These are phyloP conservation scores for Thunnus thynnus DNA, from an alignment of 2,113 vertebrate species.

Conservation along the genomic window DNA sequence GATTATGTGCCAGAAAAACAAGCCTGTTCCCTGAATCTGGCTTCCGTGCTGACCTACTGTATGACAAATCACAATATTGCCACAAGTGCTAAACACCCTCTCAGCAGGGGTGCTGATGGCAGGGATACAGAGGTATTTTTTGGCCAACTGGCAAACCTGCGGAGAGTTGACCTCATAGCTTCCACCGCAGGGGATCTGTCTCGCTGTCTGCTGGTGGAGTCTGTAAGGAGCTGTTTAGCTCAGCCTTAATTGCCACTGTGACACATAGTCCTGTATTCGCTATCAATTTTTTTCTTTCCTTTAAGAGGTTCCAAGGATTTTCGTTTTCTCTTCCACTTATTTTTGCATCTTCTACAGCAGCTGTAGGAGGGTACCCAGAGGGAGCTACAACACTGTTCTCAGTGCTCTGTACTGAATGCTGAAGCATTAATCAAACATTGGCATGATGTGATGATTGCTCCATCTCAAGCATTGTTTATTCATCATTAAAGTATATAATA, in stretches of 20 bases:
- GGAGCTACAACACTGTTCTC: conserved; percentile 43
- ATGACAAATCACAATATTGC: conserved; percentile 69
- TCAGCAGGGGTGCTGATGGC: conserved; percentile 64
- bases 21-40: conserved; percentile 43
- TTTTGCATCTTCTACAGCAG: conserved; percentile 42
- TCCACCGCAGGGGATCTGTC: conserved; percentile 60
- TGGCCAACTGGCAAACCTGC: conserved; percentile 65
- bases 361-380: conserved; percentile 27
- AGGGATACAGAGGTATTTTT: conserved; percentile 53
- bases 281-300: conserved; percentile 26
- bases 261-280: conserved; percentile 41
- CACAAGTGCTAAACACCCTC: conserved; percentile 67
- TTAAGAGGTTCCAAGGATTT: conserved; percentile 32
- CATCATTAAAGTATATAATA: background rate
- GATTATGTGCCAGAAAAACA: conserved; percentile 49
- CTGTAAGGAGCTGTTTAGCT: conserved; percentile 59
- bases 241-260: conserved; percentile 66
- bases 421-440: conserved; percentile 54
- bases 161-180: conserved; percentile 66
- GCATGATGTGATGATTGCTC: conserved; percentile 3
- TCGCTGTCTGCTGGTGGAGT: conserved; percentile 54
- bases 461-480: conserved; percentile 25
- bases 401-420: conserved; percentile 22
- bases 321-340: background rate
- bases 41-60: conserved; percentile 49